Percentiles rank a stretch among this genome's conserved stretches.
phyloP scores from a whole-genome alignment of 1,140 invertebrate species.

The Drosophila leontia region DNA sequence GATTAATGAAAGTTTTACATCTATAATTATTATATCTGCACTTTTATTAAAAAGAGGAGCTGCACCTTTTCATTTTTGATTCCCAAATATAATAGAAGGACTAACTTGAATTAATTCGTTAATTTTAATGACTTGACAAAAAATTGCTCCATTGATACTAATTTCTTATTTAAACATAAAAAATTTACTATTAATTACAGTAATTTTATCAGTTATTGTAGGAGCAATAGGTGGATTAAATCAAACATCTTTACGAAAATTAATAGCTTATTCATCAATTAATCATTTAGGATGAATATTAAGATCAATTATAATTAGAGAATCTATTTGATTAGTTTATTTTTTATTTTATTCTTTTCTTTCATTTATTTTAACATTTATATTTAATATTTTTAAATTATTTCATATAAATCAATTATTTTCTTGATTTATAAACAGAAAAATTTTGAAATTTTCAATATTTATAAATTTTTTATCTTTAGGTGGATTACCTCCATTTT shows the following conservation, averaged over 20 bases:
- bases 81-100: slow-evolving; percentile 85
- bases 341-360: slow-evolving; percentile 84
- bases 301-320: slow-evolving; percentile 74
- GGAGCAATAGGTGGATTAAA: slow-evolving; percentile 85
- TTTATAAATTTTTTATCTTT: slow-evolving; percentile 86
- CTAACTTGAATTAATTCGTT: slow-evolving; percentile 85
- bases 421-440: slow-evolving; percentile 75
- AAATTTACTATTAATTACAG: slow-evolving; percentile 70
- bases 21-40: slow-evolving; percentile 63
- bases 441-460: slow-evolving; percentile 84
- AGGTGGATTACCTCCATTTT: slow-evolving; percentile 84
- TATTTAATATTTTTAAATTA: slow-evolving; percentile 85
- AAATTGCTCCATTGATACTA: slow-evolving; percentile 86
- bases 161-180: slow-evolving; percentile 82
- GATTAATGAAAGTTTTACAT: slow-evolving; percentile 46
- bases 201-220: slow-evolving; percentile 82
- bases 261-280: slow-evolving; percentile 86
- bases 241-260: slow-evolving; percentile 86
- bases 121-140: slow-evolving; percentile 86
- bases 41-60: slow-evolving; percentile 85
- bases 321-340: slow-evolving; percentile 85
- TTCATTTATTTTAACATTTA: slow-evolving; percentile 79
- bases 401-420: slow-evolving; percentile 85
- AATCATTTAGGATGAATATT: slow-evolving; percentile 86
- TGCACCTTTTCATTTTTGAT: slow-evolving; percentile 86